A percentile compares a stretch with the other conserved stretches of the same genome.
phyloP scores from a whole-genome alignment of 2,113 vertebrate species.

The Myotis davidii region DNA sequence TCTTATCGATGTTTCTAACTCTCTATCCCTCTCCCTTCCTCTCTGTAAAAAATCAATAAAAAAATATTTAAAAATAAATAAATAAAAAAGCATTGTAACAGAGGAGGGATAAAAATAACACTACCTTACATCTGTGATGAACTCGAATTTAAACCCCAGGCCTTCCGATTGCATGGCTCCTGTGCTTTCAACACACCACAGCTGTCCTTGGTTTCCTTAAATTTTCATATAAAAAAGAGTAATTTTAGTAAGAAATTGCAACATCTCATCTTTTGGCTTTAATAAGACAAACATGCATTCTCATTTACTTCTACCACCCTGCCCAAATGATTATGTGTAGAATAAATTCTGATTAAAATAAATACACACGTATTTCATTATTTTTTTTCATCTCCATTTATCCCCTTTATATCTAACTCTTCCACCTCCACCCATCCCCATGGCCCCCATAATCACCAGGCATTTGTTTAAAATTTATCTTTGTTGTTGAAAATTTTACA shows the following conservation, averaged over 20 bases:
- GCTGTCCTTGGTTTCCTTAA: not conserved
- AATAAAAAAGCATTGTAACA: not conserved
- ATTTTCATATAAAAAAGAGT: not conserved
- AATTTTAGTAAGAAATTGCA: slow-evolving; percentile 2
- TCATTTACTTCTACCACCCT: not conserved
- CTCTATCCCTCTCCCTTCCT: too few relatives aligned
- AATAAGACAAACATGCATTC: not conserved
- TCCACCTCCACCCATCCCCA: not conserved
- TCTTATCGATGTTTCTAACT: too few relatives aligned
- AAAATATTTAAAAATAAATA: too few relatives aligned
- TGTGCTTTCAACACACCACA: not conserved
- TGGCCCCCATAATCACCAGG: not conserved
- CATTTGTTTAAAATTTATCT: too few relatives aligned
- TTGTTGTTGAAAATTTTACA: too few relatives aligned
- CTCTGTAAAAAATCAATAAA: too few relatives aligned
- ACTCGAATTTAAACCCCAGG: not conserved
- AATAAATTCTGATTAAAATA: slow-evolving; percentile 33
- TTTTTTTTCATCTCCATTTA: not conserved
- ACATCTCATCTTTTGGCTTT: not conserved
- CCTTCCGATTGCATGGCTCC: not conserved
- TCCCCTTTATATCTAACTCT: not conserved
- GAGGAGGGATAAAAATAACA: slow-evolving; percentile 23
- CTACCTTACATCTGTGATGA: not conserved
- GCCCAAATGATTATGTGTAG: not conserved
- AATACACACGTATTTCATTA: not conserved